These are phyloP conservation scores for Pseudanteris insignis DNA, from an alignment of 2,888 invertebrate genomes.

Conservation along the genomic window DNA sequence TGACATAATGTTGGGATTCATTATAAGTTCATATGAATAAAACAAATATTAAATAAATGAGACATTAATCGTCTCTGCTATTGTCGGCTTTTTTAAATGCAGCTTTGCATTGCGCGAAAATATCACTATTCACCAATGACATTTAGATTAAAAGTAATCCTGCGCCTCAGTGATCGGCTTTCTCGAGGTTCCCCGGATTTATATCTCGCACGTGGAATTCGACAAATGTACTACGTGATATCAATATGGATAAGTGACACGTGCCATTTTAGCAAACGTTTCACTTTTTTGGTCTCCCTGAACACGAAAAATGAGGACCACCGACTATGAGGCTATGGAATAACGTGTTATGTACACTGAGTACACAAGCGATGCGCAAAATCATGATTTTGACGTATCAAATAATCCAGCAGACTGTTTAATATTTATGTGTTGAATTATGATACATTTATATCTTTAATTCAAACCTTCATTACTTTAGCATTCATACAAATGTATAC, in stretches of 20 bases:
- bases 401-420: too few relatives aligned
- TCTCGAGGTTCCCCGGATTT: conserved; percentile 52
- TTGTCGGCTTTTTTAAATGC: too few relatives aligned
- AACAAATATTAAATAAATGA: too few relatives aligned
- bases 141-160: conserved; percentile 35
- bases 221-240: conserved; percentile 42
- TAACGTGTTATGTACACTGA: conserved; percentile 1
- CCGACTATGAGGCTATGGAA: conserved; percentile 1
- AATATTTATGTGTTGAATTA: too few relatives aligned
- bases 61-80: too few relatives aligned
- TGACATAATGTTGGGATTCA: too few relatives aligned
- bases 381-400: too few relatives aligned
- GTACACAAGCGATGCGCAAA: not conserved
- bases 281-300: conserved; percentile 24
- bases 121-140: conserved; percentile 27
- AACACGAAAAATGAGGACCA: conserved; percentile 8
- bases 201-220: conserved; percentile 52
- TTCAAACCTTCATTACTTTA: too few relatives aligned
- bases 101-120: conserved; percentile 8
- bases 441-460: too few relatives aligned
- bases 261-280: conserved; percentile 20
- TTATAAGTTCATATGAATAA: too few relatives aligned
- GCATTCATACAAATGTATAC: too few relatives aligned
- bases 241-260: conserved; percentile 33
- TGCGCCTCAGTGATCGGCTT: conserved; percentile 20